Evolutionary conservation across 2,888 invertebrate genomes (phyloP).

Genomic region (Yponomeuta sedellus): DNA sequence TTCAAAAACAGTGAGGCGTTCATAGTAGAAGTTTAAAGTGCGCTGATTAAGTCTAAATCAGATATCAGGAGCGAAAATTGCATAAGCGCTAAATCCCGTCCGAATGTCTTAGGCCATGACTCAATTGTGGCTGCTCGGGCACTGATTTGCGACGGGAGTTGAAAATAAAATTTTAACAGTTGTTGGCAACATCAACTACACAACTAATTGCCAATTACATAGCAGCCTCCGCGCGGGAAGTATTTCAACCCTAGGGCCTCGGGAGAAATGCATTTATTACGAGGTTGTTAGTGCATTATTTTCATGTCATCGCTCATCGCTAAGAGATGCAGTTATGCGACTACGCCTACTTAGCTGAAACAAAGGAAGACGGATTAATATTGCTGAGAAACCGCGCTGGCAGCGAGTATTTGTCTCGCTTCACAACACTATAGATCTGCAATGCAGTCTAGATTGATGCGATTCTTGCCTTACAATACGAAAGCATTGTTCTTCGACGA

Average conservation of each 20-base stretch:
- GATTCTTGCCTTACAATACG: neutral
- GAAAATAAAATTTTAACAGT: constrained; percentile 39
- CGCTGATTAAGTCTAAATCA: neutral
- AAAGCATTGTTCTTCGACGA: neutral
- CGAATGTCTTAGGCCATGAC: constrained; percentile 39
- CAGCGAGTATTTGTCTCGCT: neutral
- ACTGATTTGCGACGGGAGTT: constrained; percentile 34
- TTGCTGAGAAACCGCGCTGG: constrained; percentile 1
- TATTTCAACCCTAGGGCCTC: constrained; percentile 6
- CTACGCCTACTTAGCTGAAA: neutral
- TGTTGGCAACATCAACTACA: constrained; percentile 47
- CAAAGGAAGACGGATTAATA: neutral
- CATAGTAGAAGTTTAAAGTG: neutral
- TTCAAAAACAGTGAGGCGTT: neutral
- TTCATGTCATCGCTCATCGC: constrained; percentile 6
- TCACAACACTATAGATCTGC: neutral
- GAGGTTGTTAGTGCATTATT: neutral
- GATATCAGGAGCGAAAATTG: constrained; percentile 50
- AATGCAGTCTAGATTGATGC: neutral
- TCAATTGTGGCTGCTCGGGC: constrained; percentile 34
- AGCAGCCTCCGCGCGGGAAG: constrained; percentile 28
- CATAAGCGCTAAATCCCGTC: constrained; percentile 54
- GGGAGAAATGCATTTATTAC: constrained; percentile 12
- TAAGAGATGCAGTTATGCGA: neutral
- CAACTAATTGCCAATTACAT: constrained; percentile 54